Evolutionary conservation across 2,888 invertebrate genomes (phyloP).

Genomic region (Drosophila borborema): DNA sequence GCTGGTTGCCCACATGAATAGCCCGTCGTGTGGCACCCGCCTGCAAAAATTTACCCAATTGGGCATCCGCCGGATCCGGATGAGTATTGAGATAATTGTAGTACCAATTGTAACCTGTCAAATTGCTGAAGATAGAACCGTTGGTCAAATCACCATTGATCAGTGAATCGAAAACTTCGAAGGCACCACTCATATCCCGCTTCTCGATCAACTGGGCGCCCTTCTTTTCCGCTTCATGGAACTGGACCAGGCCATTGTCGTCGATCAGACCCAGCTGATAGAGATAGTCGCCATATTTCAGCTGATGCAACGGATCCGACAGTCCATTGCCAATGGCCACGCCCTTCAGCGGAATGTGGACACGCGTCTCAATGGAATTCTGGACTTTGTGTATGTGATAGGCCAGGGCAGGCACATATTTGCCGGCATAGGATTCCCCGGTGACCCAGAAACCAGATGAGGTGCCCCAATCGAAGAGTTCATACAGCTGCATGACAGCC

Average conservation of each 20-base stretch:
- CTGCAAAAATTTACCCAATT: slow-evolving; percentile 82
- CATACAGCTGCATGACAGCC: slow-evolving; percentile 92
- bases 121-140: slow-evolving; percentile 89
- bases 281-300: slow-evolving; percentile 91
- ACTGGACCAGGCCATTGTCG: slow-evolving; percentile 86
- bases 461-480: slow-evolving; percentile 91
- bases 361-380: slow-evolving; percentile 77
- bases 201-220: slow-evolving; percentile 87
- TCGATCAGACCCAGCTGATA: slow-evolving; percentile 90
- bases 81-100: slow-evolving; percentile 87
- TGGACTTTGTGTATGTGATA: slow-evolving; percentile 87
- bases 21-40: slow-evolving; percentile 87
- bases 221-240: slow-evolving; percentile 87
- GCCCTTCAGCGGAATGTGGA: slow-evolving; percentile 84
- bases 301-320: slow-evolving; percentile 91
- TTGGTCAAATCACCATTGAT: slow-evolving; percentile 87
- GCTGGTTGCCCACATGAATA: slow-evolving; percentile 93
- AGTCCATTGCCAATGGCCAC: slow-evolving; percentile 91
- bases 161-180: slow-evolving; percentile 89
- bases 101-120: slow-evolving; percentile 82
- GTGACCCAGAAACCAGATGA: slow-evolving; percentile 93
- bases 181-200: slow-evolving; percentile 89
- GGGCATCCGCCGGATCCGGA: slow-evolving; percentile 88
- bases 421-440: slow-evolving; percentile 96
- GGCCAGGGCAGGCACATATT: slow-evolving; percentile 90